Evolutionary conservation across 37 sponge, comb jelly and placozoan species (phyloP), one percentile per base, ranked within the genome.

Genomic region (Ephydatia muelleri): DNA sequence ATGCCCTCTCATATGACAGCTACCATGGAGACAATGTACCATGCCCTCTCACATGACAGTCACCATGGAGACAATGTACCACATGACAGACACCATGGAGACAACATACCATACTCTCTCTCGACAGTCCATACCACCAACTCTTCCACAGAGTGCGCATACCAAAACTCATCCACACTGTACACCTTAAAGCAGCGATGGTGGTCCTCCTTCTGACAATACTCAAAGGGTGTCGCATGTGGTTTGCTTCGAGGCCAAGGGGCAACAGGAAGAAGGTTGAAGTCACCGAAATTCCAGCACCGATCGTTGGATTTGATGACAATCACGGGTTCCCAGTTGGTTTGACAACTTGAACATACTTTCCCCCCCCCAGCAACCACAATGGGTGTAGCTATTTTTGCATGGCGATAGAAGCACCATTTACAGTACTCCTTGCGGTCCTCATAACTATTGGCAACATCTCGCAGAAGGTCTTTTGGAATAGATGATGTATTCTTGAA

Each of bases 101-200:
- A 29, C 16, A 23, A 73, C 81, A 4, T 69, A 92, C 92, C 70
- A 57, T 33, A 69, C 78, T 92, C 93, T 65, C 82, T 85, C 80
- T 93, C 93, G 27, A 93, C 93, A 36, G 89, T 89, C 93, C 93
- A 93, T 2, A 93, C 75, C 13, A 93, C 89, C 68, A 85, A 65
- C 78, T 93, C 93, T 49, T 93, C 93, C 49, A 93, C 87, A 3
- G 93, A 86, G 57, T 93, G 93, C 31, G 86, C 80, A 67, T 88
- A 88, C 88, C 88, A 88, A 79, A 92, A 92, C 40, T 87, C 88
- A 3, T 65, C 16, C 1, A 88, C 88, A 67, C 67, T 35, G 68
- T 92, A 88, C 65, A 87, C 85, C n/a, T 76, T 68, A 48, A 92
- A 92, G 68, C 90, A 90, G 34, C 85, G 75, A 38, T 43, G 77